Percentiles rank a stretch among this genome's conserved stretches.
phyloP scores from a whole-genome alignment of 2,888 invertebrate species.

The Cheiracanthium punctorium region DNA sequence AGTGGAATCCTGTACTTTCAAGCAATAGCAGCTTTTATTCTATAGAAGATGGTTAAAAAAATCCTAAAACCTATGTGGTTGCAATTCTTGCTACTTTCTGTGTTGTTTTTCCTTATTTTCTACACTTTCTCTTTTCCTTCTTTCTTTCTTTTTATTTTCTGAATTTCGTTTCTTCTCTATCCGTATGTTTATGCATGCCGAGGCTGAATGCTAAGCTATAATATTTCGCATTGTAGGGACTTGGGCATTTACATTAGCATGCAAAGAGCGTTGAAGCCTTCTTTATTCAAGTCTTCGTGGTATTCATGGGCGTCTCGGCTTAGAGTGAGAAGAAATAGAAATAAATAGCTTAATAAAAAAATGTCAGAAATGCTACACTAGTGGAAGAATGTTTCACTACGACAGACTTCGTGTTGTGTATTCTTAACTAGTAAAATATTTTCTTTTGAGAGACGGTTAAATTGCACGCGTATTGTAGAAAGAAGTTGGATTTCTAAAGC shows the following conservation, averaged over 20 bases:
- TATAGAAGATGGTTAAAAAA: constrained; percentile 43
- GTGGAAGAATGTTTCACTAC: constrained; percentile 44
- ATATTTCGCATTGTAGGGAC: constrained; percentile 61
- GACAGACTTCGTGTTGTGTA: constrained; percentile 52
- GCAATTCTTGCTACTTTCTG: not conserved
- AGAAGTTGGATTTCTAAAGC: constrained; percentile 17
- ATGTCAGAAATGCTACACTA: constrained; percentile 33
- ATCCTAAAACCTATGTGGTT: constrained; percentile 19
- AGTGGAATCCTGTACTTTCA: constrained; percentile 44
- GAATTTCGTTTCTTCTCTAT: constrained; percentile 42
- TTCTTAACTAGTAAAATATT: constrained; percentile 70
- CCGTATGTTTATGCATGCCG: constrained; percentile 61
- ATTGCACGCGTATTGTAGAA: constrained; percentile 42
- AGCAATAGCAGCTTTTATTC: constrained; percentile 51
- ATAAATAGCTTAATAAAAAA: constrained; percentile 65
- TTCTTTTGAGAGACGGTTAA: constrained; percentile 66
- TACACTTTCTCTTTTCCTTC: not conserved
- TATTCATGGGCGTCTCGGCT: constrained; percentile 64
- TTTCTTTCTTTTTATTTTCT: constrained; percentile 22
- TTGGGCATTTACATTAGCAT: constrained; percentile 56
- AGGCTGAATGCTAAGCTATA: constrained; percentile 67
- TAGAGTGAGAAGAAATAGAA: constrained; percentile 54
- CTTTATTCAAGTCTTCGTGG: constrained; percentile 56
- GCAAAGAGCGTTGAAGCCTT: constrained; percentile 45
- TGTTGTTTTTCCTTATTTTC: not conserved